Evolutionary conservation across 2,113 vertebrate genomes (phyloP), one percentile per base, ranked within the genome.

Genomic region (Myxocyprinus asiaticus): DNA sequence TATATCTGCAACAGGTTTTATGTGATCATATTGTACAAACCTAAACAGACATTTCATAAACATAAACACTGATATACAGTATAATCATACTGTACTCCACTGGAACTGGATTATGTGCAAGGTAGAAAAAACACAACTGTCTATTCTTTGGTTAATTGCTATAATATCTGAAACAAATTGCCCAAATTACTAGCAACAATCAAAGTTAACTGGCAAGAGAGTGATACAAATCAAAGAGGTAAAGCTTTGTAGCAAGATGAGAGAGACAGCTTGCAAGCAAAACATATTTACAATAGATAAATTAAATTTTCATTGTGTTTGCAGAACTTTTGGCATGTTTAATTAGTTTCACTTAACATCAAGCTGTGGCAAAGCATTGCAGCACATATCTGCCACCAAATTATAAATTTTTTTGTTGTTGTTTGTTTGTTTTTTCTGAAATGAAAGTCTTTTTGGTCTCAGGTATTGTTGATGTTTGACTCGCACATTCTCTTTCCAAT

Each of bases 401-500:
- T 63, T 59, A 58, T 8, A 56, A 9, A 2, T 9, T 9, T 42
- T 48, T 3, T 33, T 33, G 22, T 33, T 33, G 22, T 33, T 33
- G 22, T 33, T 33, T 33, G 22, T 33, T 33, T 33, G 22, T 11
- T 47, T 76, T 51, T 76, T 17, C n/a, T 64, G 2, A 51, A 42
- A 63, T 65, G 42, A 55, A 65, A 50, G n/a, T 45, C 11, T 65
- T n/a, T 47, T 43, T 4, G 22, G 9, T 44, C 53, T 62, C 4
- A 53, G 33, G 47, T 42, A 44, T 71, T 53, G 33, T 7, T 33
- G 22, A 33, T 33, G 22, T 64, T 33, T 76, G 14, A 47, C 9
- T 45, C 43, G 6, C 84, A 86, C 85, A 81, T 76, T 82, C 85
- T 62, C 5, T n/a, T 70, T 87, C 88, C 89, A 89, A 90, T 90